These are phyloP conservation scores for Muscicapa striata DNA, from an alignment of 2,797 vertebrate species.

Conservation along the genomic window DNA sequence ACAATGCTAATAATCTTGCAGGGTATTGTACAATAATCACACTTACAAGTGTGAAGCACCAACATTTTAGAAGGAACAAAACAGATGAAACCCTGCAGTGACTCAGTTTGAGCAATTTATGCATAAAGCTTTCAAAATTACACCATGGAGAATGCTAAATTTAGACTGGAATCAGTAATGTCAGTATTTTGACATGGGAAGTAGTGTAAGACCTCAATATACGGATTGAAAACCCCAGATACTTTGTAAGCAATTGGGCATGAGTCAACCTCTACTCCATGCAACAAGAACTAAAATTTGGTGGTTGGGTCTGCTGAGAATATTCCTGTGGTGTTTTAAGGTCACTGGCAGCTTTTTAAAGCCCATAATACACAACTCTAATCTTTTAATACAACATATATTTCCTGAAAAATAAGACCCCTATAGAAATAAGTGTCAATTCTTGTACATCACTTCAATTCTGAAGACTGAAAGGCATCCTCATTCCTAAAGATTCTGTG, in stretches of 20 bases:
- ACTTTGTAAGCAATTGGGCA: neutral
- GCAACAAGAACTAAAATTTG: neutral
- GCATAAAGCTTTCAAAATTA: slow-evolving; percentile 6
- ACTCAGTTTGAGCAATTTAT: slow-evolving; percentile 21
- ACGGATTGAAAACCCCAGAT: neutral
- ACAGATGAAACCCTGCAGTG: slow-evolving; percentile 15
- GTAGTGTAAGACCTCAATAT: neutral
- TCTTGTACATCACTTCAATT: neutral
- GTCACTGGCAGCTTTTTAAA: neutral
- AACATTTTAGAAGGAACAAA: slow-evolving; percentile 20
- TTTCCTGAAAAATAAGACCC: neutral
- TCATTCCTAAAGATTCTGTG: neutral
- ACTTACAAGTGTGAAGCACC: slow-evolving; percentile 25
- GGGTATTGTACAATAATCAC: slow-evolving; percentile 1
- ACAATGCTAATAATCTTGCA: slow-evolving; percentile 27
- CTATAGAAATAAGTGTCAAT: neutral
- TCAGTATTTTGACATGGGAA: neutral
- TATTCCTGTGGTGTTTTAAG: neutral
- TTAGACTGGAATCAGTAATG: slow-evolving; percentile 16
- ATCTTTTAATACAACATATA: neutral
- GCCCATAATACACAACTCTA: neutral
- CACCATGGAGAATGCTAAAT: slow-evolving; percentile 14
- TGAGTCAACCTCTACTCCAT: neutral
- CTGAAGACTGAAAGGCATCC: neutral
- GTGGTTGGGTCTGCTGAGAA: neutral